Conservation (phyloP, 2,113 vertebrate genomes). For the Planiliza haematocheilus region DNA sequence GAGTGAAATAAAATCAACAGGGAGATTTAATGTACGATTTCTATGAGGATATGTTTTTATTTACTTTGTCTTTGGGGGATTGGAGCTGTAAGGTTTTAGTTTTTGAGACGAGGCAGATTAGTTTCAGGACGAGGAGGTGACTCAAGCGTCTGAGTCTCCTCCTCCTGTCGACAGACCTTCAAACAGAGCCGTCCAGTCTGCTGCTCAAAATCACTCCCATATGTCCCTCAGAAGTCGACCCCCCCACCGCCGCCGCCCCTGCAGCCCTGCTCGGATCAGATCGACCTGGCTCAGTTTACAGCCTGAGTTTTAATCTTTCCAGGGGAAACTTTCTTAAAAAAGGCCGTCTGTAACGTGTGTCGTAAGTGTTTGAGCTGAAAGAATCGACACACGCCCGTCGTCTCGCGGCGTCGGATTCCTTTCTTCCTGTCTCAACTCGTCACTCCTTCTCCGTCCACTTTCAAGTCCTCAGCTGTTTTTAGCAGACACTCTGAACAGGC, state of each 20-base stretch:
- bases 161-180: slow-evolving; percentile 49
- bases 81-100: too few species aligned
- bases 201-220: slow-evolving; percentile 74
- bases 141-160: slow-evolving; percentile 35
- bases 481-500: neutral
- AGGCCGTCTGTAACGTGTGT: neutral
- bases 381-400: neutral
- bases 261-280: neutral
- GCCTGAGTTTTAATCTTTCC: too few species aligned
- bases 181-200: slow-evolving; percentile 70
- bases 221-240: slow-evolving; percentile 47
- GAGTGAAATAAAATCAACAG: too few species aligned
- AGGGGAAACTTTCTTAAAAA: too few species aligned
- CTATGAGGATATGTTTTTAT: too few species aligned
- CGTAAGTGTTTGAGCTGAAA: neutral
- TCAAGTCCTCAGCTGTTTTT: neutral
- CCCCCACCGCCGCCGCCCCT: neutral
- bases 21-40: too few species aligned
- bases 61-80: too few species aligned
- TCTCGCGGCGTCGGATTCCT: neutral
- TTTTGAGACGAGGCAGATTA: too few species aligned
- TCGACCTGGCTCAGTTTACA: neutral
- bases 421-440: slow-evolving; percentile 2
- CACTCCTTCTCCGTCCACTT: neutral
- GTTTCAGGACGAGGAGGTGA: slow-evolving; percentile 15